Percentiles rank a stretch among this genome's conserved stretches.
Conservation (phyloP, 2,888 invertebrate species). For the Ametastegia equiseti region DNA sequence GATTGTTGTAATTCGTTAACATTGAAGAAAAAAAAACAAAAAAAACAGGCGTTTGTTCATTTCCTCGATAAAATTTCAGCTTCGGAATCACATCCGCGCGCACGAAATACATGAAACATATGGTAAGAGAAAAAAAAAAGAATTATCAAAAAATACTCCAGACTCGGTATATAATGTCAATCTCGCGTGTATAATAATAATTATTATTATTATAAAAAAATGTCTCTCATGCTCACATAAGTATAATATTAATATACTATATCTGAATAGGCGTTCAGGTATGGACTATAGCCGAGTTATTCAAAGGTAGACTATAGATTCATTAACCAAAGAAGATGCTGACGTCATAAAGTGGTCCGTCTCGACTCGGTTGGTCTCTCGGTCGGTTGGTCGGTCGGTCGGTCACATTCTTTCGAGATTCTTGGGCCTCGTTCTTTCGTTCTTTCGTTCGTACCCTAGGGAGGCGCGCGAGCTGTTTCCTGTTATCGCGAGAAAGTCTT, state of each 20-base stretch:
- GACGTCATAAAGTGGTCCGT: conserved; percentile 50
- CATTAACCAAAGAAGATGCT: conserved; percentile 65
- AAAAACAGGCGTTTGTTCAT: no score
- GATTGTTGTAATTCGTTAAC: no score
- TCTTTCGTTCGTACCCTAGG: no score
- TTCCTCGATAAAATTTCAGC: no score
- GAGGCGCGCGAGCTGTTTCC: conserved; percentile 61
- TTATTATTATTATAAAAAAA: no score
- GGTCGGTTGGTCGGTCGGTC: conserved; percentile 50
- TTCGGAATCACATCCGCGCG: no score
- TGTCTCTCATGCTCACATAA: neutral
- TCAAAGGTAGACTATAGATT: conserved; percentile 46
- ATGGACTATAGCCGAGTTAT: neutral
- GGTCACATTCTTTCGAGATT: conserved; percentile 67
- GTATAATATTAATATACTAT: neutral
- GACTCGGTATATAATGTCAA: no score
- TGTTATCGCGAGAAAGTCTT: conserved; percentile 56
- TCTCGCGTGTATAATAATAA: no score
- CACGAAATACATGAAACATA: neutral
- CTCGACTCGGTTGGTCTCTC: conserved; percentile 52
- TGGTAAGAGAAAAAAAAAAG: neutral
- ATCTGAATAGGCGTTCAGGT: neutral
- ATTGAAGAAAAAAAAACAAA: no score
- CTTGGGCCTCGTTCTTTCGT: conserved; percentile 58
- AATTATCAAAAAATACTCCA: neutral